A percentile compares a stretch with the other conserved stretches of the same genome.
Conservation (phyloP, 92 coral and sea anemone species). For the Siderastrea siderea region DNA sequence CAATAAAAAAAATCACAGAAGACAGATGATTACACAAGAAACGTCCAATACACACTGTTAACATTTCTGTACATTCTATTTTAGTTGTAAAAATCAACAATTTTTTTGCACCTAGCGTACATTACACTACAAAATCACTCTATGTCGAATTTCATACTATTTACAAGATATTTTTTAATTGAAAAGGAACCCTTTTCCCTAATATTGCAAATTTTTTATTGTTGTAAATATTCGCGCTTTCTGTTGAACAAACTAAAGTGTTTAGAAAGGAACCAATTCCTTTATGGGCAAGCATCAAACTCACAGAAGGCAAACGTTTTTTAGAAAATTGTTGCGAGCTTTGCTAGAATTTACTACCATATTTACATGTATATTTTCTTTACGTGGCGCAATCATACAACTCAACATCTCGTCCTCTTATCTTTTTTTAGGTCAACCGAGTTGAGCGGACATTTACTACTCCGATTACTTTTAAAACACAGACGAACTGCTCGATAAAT, state of each 20-base stretch:
- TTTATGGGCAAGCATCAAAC: neutral
- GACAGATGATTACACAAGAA: conserved; percentile 47
- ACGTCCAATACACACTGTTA: conserved; percentile 8
- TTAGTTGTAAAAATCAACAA: neutral
- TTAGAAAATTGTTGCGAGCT: conserved; percentile 21
- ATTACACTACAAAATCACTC: conserved; percentile 23
- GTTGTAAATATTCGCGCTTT: neutral
- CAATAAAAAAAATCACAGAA: conserved; percentile 9
- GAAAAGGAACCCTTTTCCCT: neutral
- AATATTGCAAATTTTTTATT: neutral
- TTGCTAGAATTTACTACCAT: conserved; percentile 1
- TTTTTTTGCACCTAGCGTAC: neutral
- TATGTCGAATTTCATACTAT: neutral
- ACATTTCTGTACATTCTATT: conserved; percentile 10
- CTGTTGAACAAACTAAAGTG: conserved; percentile 15
- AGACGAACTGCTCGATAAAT: conserved; percentile 31
- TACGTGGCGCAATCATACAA: conserved; percentile 12
- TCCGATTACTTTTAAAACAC: conserved; percentile 45
- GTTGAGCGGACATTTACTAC: conserved; percentile 27
- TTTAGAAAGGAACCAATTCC: conserved; percentile 3
- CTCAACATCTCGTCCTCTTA: neutral
- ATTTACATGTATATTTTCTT: conserved; percentile 24
- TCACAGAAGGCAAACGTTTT: conserved; percentile 17
- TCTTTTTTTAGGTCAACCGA: conserved; percentile 43
- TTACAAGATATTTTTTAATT: conserved; percentile 19